Base-by-base conservation (phyloP, 2,113 vertebrate genomes). In the Thunnus thynnus region DNA sequence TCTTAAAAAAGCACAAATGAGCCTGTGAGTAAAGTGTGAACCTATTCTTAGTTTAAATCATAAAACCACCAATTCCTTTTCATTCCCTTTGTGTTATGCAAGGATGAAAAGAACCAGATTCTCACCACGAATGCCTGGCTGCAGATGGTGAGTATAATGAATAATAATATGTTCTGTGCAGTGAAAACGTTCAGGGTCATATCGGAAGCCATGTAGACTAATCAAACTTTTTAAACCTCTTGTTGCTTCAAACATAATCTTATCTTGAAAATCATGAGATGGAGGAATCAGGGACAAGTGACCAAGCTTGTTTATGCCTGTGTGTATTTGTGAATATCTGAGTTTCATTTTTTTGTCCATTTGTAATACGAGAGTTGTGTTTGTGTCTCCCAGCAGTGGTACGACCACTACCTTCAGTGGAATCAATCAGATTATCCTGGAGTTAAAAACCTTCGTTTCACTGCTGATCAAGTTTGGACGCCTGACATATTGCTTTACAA, bases 101-200 rank as follows among this genome's bases (percentile, higher is more conserved):
- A 96, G 95, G 95, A 96, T 92, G 95, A 96, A 86, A 96, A 96
- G 91, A 96, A 96, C 80, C 95, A 96, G 91, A 88, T 96, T 54
- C 88, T 96, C 67, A 96, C 95, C 74, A 94, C 94, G 1, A 96
- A 96, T 11, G 93, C 95, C 57, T 96, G 95, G 95, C 89, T 96
- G 50, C 95, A 95, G 86, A 96, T 96, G 95, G 95, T 96, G 88
- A 95, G 92, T 80, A 51, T 52, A 69, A 63, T 61, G 22, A 76
- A 76, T 63, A 78, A 74, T 72, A 55, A 83, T 70, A 22, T 71
- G 18, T 18, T 88, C 17, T 48, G n/a, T 56, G 56, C 11, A 1
- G 46, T 69, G 50, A 56, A 76, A 62, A 66, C 8, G 7, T 41
- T 41, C 52, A 25, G 47, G 64, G n/a, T 12, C 9, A 78, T 30